phyloP scores from a whole-genome alignment of 2,113 vertebrate species.

The Neomonachus schauinslandi region DNA sequence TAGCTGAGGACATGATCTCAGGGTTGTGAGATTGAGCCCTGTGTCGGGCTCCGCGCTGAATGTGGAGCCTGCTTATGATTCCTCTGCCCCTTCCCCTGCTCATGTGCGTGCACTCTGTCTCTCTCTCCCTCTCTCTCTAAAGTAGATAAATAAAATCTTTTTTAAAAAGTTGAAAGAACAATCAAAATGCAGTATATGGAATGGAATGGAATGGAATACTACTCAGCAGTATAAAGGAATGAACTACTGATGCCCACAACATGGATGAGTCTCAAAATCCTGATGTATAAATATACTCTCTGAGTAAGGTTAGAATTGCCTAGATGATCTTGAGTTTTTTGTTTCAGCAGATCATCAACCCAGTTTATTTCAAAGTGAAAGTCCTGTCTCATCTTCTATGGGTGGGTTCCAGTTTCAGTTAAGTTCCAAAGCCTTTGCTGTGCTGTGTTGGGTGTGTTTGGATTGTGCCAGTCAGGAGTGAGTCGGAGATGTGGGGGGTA shows the following conservation, averaged over 20 bases:
- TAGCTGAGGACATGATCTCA: background rate
- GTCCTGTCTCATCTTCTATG: background rate
- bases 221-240: background rate
- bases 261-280: background rate
- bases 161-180: background rate
- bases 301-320: background rate
- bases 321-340: background rate
- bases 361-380: background rate
- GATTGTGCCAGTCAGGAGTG: background rate
- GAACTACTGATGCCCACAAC: background rate
- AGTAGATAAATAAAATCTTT: background rate
- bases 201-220: background rate
- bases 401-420: background rate
- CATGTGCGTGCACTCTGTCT: rapidly evolving
- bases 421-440: background rate
- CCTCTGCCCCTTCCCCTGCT: background rate
- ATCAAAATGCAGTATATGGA: background rate
- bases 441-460: background rate
- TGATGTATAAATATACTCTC: background rate
- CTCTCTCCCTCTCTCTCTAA: background rate
- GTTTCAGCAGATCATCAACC: background rate
- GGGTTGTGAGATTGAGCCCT: background rate
- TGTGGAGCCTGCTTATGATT: background rate
- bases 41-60: background rate
- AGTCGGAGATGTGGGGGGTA: background rate